Evolutionary conservation across 2,888 invertebrate species (phyloP).

Genomic region (Proisotoma minuta): DNA sequence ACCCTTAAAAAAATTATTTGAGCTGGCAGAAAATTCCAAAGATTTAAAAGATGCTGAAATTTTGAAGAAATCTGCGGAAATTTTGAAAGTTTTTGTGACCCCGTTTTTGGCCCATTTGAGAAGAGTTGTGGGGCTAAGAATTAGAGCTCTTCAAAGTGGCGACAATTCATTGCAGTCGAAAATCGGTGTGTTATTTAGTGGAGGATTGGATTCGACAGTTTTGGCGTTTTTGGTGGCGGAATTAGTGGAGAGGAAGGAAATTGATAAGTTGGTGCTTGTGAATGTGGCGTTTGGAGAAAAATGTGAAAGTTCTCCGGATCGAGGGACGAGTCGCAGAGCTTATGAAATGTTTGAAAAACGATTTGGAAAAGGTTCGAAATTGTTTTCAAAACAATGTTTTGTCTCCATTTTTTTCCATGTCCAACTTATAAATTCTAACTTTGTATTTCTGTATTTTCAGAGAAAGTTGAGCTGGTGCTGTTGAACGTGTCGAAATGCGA

Average conservation of each 20-base stretch:
- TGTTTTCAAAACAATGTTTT: conserved; percentile 2
- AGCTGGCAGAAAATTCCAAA: background rate
- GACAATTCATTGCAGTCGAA: conserved; percentile 53
- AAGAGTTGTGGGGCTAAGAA: conserved; percentile 48
- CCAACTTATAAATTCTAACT: no score
- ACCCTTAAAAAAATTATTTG: conserved; percentile 4
- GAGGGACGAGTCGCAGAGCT: conserved; percentile 35
- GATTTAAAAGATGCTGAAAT: conserved; percentile 8
- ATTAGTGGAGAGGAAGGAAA: conserved; percentile 34
- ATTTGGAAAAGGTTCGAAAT: no score
- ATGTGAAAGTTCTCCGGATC: conserved; percentile 31
- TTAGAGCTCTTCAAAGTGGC: conserved; percentile 48
- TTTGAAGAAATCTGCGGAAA: conserved; percentile 7
- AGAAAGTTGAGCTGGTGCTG: conserved; percentile 47
- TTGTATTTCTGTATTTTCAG: no score
- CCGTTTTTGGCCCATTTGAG: conserved; percentile 49
- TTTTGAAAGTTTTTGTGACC: conserved; percentile 24
- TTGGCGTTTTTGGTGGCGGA: conserved; percentile 73
- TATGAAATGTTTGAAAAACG: conserved; percentile 28
- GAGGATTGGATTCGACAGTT: conserved; percentile 92
- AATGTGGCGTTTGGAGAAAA: conserved; percentile 77
- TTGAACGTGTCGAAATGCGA: conserved; percentile 67
- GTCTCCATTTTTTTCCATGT: no score
- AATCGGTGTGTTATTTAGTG: conserved; percentile 87
- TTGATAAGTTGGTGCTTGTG: conserved; percentile 75